phyloP scores from a whole-genome alignment of 2,113 vertebrate species.

The Sterrhoptilus dennistouni region DNA sequence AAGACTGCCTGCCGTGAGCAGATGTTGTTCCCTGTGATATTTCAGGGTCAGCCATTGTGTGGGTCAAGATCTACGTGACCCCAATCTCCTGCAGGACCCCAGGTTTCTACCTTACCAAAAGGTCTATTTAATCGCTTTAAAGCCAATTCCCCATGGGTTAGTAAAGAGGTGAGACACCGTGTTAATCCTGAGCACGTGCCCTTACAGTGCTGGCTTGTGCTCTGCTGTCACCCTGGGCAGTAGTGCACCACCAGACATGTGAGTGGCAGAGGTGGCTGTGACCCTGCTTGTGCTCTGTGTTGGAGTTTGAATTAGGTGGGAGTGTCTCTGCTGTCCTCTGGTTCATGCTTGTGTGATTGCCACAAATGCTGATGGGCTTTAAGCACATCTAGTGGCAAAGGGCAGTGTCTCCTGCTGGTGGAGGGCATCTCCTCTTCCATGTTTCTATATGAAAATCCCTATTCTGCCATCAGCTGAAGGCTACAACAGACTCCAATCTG shows the following conservation, averaged over 20 bases:
- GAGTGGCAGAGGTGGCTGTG: neutral
- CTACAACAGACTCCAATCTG: neutral
- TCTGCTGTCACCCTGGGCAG: neutral
- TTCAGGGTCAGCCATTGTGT: neutral
- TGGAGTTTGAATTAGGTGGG: neutral
- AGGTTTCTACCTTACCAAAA: neutral
- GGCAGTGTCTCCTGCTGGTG: neutral
- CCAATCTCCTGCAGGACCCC: neutral
- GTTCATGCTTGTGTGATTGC: neutral
- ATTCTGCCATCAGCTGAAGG: neutral
- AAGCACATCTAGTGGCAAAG: neutral
- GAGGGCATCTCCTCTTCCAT: neutral
- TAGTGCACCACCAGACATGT: neutral
- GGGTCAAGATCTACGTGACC: neutral
- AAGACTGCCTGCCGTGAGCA: neutral
- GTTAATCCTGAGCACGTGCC: neutral
- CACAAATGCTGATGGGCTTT: neutral
- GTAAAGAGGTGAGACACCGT: neutral
- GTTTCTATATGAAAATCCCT: neutral
- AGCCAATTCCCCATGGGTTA: neutral
- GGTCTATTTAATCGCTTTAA: neutral
- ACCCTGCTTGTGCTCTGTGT: neutral
- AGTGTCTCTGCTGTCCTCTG: neutral
- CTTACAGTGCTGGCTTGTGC: neutral
- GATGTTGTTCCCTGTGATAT: neutral